Conservation (phyloP, 2,113 vertebrate genomes). For the Xenopus laevis region DNA sequence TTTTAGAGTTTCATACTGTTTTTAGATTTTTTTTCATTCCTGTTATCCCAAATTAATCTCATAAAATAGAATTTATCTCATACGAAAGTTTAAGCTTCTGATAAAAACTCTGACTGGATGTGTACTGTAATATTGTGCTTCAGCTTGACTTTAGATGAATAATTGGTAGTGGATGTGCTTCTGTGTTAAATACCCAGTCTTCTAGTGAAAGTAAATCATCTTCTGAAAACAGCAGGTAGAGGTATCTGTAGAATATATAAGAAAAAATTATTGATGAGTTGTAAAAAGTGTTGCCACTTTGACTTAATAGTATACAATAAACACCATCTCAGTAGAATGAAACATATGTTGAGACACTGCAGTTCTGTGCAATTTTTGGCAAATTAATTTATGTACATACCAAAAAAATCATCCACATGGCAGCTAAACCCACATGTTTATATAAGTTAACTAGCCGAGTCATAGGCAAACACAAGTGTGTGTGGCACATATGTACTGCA, state of each 20-base stretch:
- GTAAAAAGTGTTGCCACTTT: neutral
- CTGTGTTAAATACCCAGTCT: slow-evolving; percentile 98
- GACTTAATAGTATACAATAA: neutral
- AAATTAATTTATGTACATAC: too few relatives aligned
- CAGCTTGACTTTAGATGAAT: slow-evolving; percentile 58
- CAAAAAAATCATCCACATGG: too few relatives aligned
- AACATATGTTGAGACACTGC: too few relatives aligned
- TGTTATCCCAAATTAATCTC: slow-evolving; percentile 35
- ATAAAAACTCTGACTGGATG: slow-evolving; percentile 35
- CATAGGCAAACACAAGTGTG: too few relatives aligned
- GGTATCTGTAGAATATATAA: slow-evolving; percentile 72
- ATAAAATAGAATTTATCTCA: slow-evolving; percentile 40
- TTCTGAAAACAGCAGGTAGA: slow-evolving; percentile 97
- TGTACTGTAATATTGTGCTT: slow-evolving; percentile 36
- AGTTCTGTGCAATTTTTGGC: too few relatives aligned
- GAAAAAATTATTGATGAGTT: neutral
- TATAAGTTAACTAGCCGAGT: too few relatives aligned
- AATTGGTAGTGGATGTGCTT: slow-evolving; percentile 92
- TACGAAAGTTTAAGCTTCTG: slow-evolving; percentile 35
- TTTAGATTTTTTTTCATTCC: slow-evolving; percentile 13
- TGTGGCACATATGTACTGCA: too few relatives aligned
- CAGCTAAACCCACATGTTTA: too few relatives aligned
- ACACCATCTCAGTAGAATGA: too few relatives aligned
- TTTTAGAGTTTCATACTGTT: slow-evolving; percentile 1
- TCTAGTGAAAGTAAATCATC: slow-evolving; percentile 88